Conservation (phyloP, 2,797 vertebrate genomes). For the Xiphorhynchus erythropygius region DNA sequence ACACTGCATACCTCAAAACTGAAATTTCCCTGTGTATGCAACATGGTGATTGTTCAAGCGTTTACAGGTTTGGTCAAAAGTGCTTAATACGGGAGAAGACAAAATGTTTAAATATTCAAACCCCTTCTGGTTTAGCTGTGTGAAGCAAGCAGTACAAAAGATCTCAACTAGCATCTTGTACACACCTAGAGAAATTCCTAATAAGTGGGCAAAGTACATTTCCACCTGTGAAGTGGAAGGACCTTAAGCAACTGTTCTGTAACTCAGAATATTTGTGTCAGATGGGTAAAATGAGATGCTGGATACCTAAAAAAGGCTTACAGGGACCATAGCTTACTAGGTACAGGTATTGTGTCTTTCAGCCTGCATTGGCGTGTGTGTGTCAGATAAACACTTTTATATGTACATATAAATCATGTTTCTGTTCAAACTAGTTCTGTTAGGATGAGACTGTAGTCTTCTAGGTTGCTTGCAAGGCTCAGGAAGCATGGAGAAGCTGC, state of each 20-base stretch:
- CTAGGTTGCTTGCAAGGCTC: background rate
- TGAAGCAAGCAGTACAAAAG: background rate
- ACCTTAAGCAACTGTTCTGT: background rate
- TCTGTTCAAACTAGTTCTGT: background rate
- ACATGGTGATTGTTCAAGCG: background rate
- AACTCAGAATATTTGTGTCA: background rate
- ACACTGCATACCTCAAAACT: background rate
- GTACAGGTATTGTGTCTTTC: background rate
- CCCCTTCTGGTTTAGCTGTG: background rate
- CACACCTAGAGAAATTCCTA: background rate
- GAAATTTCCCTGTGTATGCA: background rate
- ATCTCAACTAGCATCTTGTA: background rate
- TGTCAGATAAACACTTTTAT: background rate
- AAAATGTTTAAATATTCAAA: background rate
- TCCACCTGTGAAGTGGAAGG: background rate
- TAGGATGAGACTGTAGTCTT: background rate
- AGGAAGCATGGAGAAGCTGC: background rate
- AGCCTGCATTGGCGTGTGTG: accelerated
- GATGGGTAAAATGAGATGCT: background rate
- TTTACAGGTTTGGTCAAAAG: background rate
- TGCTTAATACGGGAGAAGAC: background rate
- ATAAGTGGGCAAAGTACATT: background rate
- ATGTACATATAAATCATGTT: accelerated
- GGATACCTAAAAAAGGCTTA: background rate
- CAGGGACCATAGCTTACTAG: background rate